These are phyloP conservation scores for Iselma pallidipennis DNA, from an alignment of 2,888 invertebrate genomes.

Conservation along the genomic window DNA sequence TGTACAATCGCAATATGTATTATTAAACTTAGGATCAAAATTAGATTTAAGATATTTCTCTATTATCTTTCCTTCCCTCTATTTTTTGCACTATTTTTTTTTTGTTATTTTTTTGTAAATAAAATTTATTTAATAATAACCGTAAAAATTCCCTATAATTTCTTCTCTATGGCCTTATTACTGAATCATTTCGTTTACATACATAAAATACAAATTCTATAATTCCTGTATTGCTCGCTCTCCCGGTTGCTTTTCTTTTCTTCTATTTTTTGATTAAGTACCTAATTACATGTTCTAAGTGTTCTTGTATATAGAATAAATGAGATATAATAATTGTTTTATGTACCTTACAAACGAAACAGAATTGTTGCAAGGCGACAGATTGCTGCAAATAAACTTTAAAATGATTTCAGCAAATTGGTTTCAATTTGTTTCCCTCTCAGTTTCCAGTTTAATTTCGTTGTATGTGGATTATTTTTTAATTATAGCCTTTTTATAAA, in stretches of 20 bases:
- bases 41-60: neutral
- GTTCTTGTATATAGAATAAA: slow-evolving; percentile 36
- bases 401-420: no score
- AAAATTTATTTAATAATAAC: no score
- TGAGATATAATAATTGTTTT: slow-evolving; percentile 39
- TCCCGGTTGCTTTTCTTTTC: neutral
- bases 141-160: no score
- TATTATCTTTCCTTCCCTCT: neutral
- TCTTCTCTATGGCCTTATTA: no score
- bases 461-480: no score
- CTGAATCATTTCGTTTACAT: no score
- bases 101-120: neutral
- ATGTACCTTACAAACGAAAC: slow-evolving; percentile 36
- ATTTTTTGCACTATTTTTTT: neutral
- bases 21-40: slow-evolving; percentile 35
- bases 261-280: slow-evolving; percentile 28
- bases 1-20: slow-evolving; percentile 41
- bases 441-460: no score
- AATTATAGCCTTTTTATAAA: no score
- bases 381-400: slow-evolving; percentile 24
- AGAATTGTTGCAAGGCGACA: slow-evolving; percentile 33
- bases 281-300: slow-evolving; percentile 32
- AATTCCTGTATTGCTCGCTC: no score
- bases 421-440: no score
- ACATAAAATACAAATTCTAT: no score